phyloP scores from a whole-genome alignment of 1,140 invertebrate genomes.

The Panagrolaimus sp. region DNA sequence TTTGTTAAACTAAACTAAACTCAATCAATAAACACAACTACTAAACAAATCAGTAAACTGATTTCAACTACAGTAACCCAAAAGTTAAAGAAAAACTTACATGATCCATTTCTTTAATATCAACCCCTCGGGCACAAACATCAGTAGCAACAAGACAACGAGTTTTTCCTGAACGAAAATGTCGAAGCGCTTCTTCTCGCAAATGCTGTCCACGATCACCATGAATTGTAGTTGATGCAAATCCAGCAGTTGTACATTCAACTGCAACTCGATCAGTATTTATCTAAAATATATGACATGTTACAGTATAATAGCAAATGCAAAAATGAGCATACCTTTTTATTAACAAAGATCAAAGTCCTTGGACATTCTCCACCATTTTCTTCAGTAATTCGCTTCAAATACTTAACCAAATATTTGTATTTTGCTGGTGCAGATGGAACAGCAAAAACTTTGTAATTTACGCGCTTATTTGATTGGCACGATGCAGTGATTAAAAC shows the following conservation, averaged over 20 bases:
- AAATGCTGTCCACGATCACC: background rate
- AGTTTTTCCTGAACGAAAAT: slow-evolving; percentile 79
- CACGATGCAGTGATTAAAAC: background rate
- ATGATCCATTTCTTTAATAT: slow-evolving; percentile 91
- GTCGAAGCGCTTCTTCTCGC: slow-evolving; percentile 78
- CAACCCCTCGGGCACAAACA: slow-evolving; percentile 83
- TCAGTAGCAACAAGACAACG: slow-evolving; percentile 92
- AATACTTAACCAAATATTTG: background rate
- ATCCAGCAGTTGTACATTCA: background rate
- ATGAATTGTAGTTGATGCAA: slow-evolving; percentile 2
- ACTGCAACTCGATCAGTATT: background rate
- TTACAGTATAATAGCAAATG: no score
- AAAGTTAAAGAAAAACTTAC: slow-evolving; percentile 62
- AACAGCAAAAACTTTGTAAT: background rate
- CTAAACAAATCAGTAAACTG: no score
- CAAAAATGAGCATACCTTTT: background rate
- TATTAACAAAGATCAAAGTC: background rate
- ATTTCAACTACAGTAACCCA: no score
- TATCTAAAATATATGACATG: no score
- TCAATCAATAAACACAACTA: no score
- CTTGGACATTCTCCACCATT: background rate
- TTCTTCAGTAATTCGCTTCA: background rate
- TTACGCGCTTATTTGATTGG: background rate
- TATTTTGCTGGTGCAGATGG: background rate
- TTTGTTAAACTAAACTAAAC: no score